Evolutionary conservation across 2,113 vertebrate genomes (phyloP).

Genomic region (Chionodraco myersi): DNA sequence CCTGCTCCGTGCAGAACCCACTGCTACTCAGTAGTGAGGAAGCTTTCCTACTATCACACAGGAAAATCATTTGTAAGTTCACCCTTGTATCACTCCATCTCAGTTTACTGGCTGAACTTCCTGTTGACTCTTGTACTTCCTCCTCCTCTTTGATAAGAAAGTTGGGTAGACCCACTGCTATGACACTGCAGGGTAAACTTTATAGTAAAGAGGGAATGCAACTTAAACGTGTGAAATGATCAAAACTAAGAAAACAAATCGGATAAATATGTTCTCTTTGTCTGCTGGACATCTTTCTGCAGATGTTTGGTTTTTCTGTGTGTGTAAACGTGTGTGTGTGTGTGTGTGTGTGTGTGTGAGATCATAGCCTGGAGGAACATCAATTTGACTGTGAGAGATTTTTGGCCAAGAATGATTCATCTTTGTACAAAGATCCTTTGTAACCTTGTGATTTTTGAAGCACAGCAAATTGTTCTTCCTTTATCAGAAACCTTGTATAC

Average conservation of each 20-base stretch:
- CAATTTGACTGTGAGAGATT: conserved; percentile 11
- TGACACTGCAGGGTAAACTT: conserved; percentile 56
- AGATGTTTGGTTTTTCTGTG: conserved; percentile 33
- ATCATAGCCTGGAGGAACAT: neutral
- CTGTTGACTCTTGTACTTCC: conserved; percentile 86
- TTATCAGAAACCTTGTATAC: conserved; percentile 27
- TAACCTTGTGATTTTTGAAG: conserved; percentile 24
- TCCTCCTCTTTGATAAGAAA: conserved; percentile 85
- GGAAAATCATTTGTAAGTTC: conserved; percentile 79
- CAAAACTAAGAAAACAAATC: conserved; percentile 66
- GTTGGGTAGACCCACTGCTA: conserved; percentile 76
- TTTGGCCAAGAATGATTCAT: conserved; percentile 5
- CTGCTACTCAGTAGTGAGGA: conserved; percentile 36
- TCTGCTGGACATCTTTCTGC: conserved; percentile 24
- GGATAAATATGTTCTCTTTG: conserved; percentile 20
- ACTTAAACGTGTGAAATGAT: conserved; percentile 62
- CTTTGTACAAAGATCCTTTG: conserved; percentile 23
- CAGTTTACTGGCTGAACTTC: conserved; percentile 82
- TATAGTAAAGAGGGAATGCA: conserved; percentile 58
- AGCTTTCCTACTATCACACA: conserved; percentile 67
- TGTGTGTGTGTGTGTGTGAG: conserved; percentile 12
- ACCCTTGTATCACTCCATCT: conserved; percentile 79
- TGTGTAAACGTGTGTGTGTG: conserved; percentile 16
- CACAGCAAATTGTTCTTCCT: conserved; percentile 11
- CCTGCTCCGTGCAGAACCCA: conserved; percentile 15